Percentiles rank a stretch among this genome's conserved stretches.
phyloP scores from a whole-genome alignment of 2,797 vertebrate genomes.

The Danio tinwini region DNA sequence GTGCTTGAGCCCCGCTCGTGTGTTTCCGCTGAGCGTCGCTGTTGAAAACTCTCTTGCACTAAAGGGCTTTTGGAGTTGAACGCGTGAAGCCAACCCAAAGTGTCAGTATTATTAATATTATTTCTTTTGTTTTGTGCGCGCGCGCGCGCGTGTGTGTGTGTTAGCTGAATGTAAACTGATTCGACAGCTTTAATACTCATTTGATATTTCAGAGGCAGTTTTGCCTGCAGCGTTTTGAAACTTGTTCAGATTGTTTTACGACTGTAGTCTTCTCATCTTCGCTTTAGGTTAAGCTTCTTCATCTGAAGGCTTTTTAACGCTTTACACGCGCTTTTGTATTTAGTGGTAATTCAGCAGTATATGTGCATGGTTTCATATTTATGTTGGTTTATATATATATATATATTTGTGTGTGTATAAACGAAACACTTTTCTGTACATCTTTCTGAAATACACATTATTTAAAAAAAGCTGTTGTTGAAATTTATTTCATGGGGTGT shows the following conservation, averaged over 20 bases:
- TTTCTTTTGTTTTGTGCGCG: conserved; percentile 40
- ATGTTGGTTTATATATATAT: conserved; percentile 61
- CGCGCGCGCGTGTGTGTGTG: conserved; percentile 61
- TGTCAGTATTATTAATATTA: conserved; percentile 68
- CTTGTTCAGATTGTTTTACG: conserved; percentile 61
- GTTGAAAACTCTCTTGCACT: conserved; percentile 33
- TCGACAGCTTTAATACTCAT: conserved; percentile 63
- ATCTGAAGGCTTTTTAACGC: conserved; percentile 45
- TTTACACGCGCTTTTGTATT: conserved; percentile 69
- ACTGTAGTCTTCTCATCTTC: conserved; percentile 18
- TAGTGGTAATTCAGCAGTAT: conserved; percentile 51
- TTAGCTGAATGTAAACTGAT: conserved; percentile 64
- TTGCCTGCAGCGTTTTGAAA: conserved; percentile 67
- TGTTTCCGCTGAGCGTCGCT: conserved; percentile 31
- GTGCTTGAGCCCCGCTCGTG: conserved; percentile 6
- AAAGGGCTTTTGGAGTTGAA: conserved; percentile 42
- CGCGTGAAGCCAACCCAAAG: background rate
- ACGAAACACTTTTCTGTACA: conserved; percentile 66
- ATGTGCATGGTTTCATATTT: conserved; percentile 71
- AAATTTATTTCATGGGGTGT: background rate
- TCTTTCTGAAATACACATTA: conserved; percentile 78
- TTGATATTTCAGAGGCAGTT: conserved; percentile 58
- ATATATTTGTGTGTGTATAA: conserved; percentile 8
- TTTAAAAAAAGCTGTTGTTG: conserved; percentile 22
- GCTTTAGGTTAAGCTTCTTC: conserved; percentile 30